These are phyloP conservation scores for Cherax quadricarinatus DNA, from an alignment of 1,140 invertebrate genomes.

Conservation along the genomic window DNA sequence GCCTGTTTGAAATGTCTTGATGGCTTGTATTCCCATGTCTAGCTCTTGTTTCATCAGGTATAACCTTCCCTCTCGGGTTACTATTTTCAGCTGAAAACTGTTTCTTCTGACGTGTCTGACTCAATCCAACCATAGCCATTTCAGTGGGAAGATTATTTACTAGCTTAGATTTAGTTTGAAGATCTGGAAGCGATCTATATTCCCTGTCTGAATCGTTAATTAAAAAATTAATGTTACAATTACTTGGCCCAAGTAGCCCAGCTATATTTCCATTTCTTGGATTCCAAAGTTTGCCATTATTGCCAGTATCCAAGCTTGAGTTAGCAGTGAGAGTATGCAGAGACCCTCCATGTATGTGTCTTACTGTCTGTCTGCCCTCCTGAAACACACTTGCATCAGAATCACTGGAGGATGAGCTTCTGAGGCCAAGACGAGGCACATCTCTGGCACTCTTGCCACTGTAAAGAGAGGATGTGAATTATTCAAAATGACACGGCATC, in stretches of 20 bases:
- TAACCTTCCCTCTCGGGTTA: background rate
- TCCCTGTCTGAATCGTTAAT: background rate
- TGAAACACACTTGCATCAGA: conserved; percentile 20
- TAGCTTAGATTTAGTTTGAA: background rate
- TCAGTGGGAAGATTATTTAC: background rate
- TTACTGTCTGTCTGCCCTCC: conserved; percentile 29
- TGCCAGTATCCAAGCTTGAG: background rate
- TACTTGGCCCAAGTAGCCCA: background rate
- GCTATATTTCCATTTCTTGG: background rate
- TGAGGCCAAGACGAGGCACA: conserved; percentile 2
- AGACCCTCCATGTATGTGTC: background rate
- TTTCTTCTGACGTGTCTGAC: background rate
- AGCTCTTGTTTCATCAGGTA: background rate
- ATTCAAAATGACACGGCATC: background rate
- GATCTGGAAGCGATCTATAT: background rate
- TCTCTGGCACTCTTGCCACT: conserved; percentile 16
- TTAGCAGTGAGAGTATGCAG: background rate
- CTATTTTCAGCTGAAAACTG: background rate
- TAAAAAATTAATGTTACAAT: background rate
- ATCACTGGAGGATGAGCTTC: conserved; percentile 36
- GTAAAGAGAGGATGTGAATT: conserved; percentile 10
- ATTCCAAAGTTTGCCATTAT: background rate
- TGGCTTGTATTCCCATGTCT: background rate
- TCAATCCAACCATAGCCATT: background rate
- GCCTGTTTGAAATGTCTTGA: background rate